Evolutionary conservation across 1,140 invertebrate species (phyloP).

Genomic region (Tetramorium simillimum): DNA sequence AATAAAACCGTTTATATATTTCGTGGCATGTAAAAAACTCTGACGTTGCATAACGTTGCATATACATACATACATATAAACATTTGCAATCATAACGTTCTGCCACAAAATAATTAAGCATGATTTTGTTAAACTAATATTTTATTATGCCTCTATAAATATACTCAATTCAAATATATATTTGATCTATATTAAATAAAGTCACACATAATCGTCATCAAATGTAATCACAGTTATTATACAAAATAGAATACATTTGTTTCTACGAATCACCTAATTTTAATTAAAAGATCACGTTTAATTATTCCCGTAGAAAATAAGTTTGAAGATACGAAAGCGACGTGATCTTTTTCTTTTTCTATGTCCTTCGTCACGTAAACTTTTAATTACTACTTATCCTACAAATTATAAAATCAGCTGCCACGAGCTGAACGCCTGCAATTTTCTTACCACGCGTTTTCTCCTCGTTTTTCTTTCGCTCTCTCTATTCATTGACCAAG

Average conservation of each 20-base stretch:
- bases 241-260: not conserved
- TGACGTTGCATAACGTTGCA: not conserved
- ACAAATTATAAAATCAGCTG: conserved; percentile 56
- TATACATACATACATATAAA: not conserved
- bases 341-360: not conserved
- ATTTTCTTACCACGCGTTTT: conserved; percentile 28
- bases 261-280: conserved; percentile 2
- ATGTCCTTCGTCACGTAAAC: conserved; percentile 20
- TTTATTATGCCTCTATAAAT: conserved; percentile 1
- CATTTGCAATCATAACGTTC: not conserved
- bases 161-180: not conserved
- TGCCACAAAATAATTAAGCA: not conserved
- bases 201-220: not conserved
- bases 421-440: not conserved
- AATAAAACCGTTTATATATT: conserved; percentile 32
- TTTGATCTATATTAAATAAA: not conserved
- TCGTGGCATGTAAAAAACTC: not conserved
- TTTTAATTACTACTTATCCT: conserved; percentile 47
- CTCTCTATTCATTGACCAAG: not conserved
- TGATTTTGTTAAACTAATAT: not conserved
- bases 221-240: not conserved
- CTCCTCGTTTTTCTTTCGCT: not conserved
- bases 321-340: not conserved
- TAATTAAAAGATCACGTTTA: conserved; percentile 9
- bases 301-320: conserved; percentile 7